Evolutionary conservation across 2,797 vertebrate genomes (phyloP), one percentile per base, ranked within the genome.

Genomic region (Lagorchestes hirsutus): DNA sequence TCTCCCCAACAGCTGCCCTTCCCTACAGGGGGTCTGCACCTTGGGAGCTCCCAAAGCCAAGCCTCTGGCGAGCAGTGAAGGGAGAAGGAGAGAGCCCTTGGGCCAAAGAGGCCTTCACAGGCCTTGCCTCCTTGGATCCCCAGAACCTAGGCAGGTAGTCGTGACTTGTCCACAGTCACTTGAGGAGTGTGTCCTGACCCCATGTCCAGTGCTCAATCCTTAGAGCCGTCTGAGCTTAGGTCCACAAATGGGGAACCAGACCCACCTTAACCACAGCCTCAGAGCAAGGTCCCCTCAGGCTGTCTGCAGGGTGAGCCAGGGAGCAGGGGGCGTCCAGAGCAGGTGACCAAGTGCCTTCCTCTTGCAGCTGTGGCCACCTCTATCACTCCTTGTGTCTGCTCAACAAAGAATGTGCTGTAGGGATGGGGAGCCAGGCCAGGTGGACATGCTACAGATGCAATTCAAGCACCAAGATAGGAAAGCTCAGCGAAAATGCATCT

Each of bases 401-500:
- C 98, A 99, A 99, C 97, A 99, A 99, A 97, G 99, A 99, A 59
- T 99, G 99, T 5, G 98, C 99, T 12, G 3, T 93, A 0, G 95
- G 99, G 54, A 98, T 97, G 22, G 98, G 99, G 56, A 98, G 98
- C 62, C 98, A 98, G 34, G 99, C 98, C 93, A 98, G 98, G 31
- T 99, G 99, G 99, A 99, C 98, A 92, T 99, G 99, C 98, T 99
- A 99, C 98, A 99, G 99, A 93, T 99, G 99, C 98, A 99, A 98
- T 12, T 99, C 99, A 0, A 98, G 98, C 96, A 99, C 97, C 97
- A 99, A 99, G 97, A 99, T 98, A 55, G 99, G 99, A 55, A 99
- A 99, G 95, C 97, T 98, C 3, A 98, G 98, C 1, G 99, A 99
- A 95, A 97, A 97, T 82, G 97, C 98, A 29, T 93, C 97, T 0